Percentiles rank a stretch among this genome's conserved stretches.
Evolutionary conservation across 2,888 invertebrate genomes (phyloP).

Genomic region (Spialia ferax): DNA sequence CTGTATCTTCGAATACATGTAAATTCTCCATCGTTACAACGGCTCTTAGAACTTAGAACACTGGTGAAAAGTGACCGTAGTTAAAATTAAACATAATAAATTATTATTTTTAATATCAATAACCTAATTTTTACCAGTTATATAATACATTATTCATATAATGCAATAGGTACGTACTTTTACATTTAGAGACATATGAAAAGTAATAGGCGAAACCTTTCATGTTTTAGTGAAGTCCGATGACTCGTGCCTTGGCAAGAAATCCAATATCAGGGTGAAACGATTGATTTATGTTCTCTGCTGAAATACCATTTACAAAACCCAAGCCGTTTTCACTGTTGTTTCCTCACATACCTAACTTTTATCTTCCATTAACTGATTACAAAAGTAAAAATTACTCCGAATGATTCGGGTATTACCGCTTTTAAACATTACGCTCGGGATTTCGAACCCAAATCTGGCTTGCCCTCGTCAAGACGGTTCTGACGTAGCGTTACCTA

Average conservation of each 20-base stretch:
- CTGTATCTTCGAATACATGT: too few species aligned
- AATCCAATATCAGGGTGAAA: neutral
- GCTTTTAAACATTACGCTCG: slow-evolving; percentile 22
- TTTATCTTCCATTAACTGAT: slow-evolving; percentile 7
- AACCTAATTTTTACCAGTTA: too few species aligned
- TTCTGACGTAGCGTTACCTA: slow-evolving; percentile 20
- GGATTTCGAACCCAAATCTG: slow-evolving; percentile 30
- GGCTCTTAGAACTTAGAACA: too few species aligned
- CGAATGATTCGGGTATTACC: slow-evolving; percentile 20
- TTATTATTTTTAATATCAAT: too few species aligned
- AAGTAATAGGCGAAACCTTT: too few species aligned
- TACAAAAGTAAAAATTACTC: slow-evolving; percentile 14
- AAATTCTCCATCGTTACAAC: too few species aligned
- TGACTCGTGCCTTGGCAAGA: neutral
- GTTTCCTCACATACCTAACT: slow-evolving; percentile 3
- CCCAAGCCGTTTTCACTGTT: slow-evolving; percentile 5
- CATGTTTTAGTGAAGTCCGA: neutral
- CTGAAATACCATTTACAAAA: neutral
- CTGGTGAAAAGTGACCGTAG: too few species aligned
- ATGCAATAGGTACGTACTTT: too few species aligned
- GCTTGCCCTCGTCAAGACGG: slow-evolving; percentile 28
- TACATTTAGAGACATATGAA: too few species aligned
- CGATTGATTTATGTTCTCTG: neutral
- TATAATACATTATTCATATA: too few species aligned
- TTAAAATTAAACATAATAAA: too few species aligned